A percentile compares a stretch with the other conserved stretches of the same genome.
Conservation (phyloP, 2,113 vertebrate species). For the Dromaius novaehollandiae region DNA sequence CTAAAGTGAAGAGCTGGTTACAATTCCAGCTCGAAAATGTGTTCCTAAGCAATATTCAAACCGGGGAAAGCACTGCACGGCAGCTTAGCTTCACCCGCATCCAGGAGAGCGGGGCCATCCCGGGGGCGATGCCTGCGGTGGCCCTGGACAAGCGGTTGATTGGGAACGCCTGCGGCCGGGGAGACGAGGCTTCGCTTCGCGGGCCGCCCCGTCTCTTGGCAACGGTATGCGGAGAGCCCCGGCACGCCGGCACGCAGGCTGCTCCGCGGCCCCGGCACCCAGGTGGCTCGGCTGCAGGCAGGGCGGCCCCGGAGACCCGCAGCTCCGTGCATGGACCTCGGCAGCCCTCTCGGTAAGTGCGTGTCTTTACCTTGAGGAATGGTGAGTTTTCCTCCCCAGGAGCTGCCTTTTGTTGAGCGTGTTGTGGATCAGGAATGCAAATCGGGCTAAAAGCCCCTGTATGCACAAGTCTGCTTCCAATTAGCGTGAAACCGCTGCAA, state of each 20-base stretch:
- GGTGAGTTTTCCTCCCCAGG: neutral
- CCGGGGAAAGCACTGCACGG: neutral
- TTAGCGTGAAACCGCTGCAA: neutral
- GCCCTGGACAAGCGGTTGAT: slow-evolving; percentile 42
- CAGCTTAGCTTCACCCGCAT: neutral
- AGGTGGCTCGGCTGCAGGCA: neutral
- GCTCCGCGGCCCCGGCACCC: neutral
- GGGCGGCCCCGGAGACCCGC: neutral
- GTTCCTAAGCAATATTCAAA: neutral
- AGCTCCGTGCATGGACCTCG: neutral
- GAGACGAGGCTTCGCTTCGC: slow-evolving; percentile 24
- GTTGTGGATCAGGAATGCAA: neutral
- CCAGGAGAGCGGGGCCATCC: neutral
- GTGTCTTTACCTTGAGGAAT: neutral
- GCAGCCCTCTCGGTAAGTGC: slow-evolving; percentile 14
- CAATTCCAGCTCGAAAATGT: neutral
- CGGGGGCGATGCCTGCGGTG: neutral
- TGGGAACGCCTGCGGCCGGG: slow-evolving; percentile 54
- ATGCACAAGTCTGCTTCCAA: neutral
- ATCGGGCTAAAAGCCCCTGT: neutral
- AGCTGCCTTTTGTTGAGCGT: neutral
- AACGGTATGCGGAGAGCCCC: slow-evolving; percentile 41
- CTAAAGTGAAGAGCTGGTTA: neutral
- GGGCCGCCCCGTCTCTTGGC: slow-evolving; percentile 54
- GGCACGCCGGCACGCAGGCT: too few relatives aligned